Base-by-base conservation (phyloP, 2,113 vertebrate species). In the Columba livia region DNA sequence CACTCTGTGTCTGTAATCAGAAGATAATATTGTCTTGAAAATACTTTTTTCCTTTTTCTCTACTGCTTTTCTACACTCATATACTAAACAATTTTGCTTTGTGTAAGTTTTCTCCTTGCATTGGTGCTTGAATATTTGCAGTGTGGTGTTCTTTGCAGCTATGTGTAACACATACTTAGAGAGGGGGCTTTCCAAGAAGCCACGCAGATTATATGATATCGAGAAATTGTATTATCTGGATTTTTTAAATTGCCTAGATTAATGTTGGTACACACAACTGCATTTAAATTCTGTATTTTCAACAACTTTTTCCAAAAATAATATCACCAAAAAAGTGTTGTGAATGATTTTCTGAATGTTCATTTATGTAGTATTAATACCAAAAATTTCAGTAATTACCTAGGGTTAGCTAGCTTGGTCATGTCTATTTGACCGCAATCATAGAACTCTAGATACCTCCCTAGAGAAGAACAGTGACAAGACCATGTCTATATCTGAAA, bases 1-100 rank as follows among this genome's bases (percentile, higher is more conserved):
- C 24, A 29, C 16, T 86, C 9, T 50, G n/a, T 60, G 24, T 79
- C 48, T 91, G 58, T 65, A 84, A 70, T 56, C 84, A 91, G 53
- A 66, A 84, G 66, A 69, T 51, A 92, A 50, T 73, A 79, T 86
- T 96, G 53, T 57, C 93, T 93, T 94, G n/a, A 83, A 90, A 85
- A 79, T 31, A 88, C 42, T 11, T 87, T 74, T 92, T 84, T 61
- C 38, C 28, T 94, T 94, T 91, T 94, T 78, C 34, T 72, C 23
- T 88, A 28, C 40, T 92, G 53, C 40, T 23, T 82, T 85, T 85
- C 10, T 26, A 18, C 24, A 24, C 72, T 75, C 7, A 10, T 32
- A 44, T 61, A 64, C 5, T 32, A 47, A 82, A 75, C 36, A 72
- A 86, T 89, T 92, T 88, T 82, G 17, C 56, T 85, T 65, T 38